Evolutionary conservation across 2,888 invertebrate species (phyloP), one percentile per base, ranked within the genome.

Genomic region (Nemotelus nigrinus): DNA sequence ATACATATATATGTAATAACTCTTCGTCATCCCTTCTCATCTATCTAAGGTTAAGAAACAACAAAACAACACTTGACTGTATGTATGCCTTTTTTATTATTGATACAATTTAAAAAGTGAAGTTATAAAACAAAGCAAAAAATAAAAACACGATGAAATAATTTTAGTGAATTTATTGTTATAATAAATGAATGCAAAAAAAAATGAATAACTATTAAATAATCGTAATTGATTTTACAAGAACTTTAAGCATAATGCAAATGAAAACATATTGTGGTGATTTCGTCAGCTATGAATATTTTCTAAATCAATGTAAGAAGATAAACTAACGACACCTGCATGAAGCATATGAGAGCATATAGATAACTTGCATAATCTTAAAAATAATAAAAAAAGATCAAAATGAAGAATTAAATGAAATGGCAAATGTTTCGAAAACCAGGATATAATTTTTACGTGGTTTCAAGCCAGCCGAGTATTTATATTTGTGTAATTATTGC

Each of bases 131-230:
- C 48, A 45, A 10, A 72, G 60, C 6, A 53, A 72, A 53, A 74
- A 10, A 47, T 10, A 58, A 72, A 70, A 53, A 70, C 6, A 72
- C 57, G 74, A 74, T 63, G 47, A 74, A 50, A 55, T 47, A 74
- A 41, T 74, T 74, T 74, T 74, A 74, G 74, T 74, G 74, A 68
- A 76, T 76, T 68, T 60, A 68, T 68, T 76, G 68, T 76, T 76
- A 76, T 76, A 58, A 76, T 48, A 76, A 76, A 76, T 25, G 25
- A 25, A 25, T 65, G 43, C 55, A 55, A 76, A 70, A 41, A 45
- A 53, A 76, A 64, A n/a, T 76, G 58, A 68, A 70, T 43, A 70
- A 68, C 50, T 39, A 25, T 68, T n/a, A 39, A 68, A 58, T 58
- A 53, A 7, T 53, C 7, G 53, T 63, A 63, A 63, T 63, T 10